Evolutionary conservation across 2,113 vertebrate species (phyloP).

Genomic region (Nothoprocta pentlandii): DNA sequence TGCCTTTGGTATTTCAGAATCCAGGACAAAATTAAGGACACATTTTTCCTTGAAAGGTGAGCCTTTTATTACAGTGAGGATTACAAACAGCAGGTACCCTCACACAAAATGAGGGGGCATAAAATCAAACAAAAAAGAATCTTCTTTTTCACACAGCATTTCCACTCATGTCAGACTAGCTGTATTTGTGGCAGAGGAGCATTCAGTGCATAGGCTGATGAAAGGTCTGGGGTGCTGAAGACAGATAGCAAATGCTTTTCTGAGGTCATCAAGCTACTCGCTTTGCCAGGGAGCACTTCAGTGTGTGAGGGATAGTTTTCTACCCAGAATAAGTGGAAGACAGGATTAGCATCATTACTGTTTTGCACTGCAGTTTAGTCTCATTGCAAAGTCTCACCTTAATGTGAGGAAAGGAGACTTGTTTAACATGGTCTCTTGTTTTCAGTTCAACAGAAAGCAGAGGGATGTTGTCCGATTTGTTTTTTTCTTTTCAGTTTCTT

Average conservation of each 20-base stretch:
- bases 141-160: neutral
- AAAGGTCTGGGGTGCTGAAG: neutral
- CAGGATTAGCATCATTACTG: neutral
- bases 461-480: neutral
- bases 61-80: neutral
- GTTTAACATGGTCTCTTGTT: neutral
- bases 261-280: neutral
- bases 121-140: neutral
- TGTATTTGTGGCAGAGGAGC: neutral
- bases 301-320: neutral
- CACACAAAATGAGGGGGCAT: neutral
- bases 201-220: neutral
- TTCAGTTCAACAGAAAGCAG: neutral
- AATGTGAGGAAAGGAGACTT: fast-evolving
- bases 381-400: neutral
- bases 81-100: neutral
- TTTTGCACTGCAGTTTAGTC: fast-evolving
- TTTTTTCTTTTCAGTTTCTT: neutral
- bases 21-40: neutral
- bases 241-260: fast-evolving
- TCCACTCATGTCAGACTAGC: neutral
- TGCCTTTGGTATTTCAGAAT: neutral
- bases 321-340: neutral
- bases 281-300: neutral
- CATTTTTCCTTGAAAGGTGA: neutral